These are phyloP conservation scores for Silurus meridionalis DNA, from an alignment of 2,113 vertebrate species.

Conservation along the genomic window DNA sequence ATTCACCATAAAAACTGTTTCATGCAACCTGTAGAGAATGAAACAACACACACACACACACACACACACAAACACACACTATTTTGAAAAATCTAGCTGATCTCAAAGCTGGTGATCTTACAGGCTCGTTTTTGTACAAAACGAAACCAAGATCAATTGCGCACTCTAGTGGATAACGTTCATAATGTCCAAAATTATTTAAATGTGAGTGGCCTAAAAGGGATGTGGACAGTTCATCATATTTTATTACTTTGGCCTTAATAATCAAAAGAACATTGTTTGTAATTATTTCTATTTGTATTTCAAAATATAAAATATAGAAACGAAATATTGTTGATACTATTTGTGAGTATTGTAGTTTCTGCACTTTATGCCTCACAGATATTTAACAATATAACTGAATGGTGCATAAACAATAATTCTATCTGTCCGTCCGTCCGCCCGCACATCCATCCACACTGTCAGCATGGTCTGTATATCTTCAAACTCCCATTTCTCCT, in stretches of 20 bases:
- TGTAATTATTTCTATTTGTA: neutral
- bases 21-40: neutral
- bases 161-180: constrained; percentile 14
- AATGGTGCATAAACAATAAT: neutral
- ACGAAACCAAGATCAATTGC: neutral
- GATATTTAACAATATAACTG: neutral
- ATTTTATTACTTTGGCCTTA: neutral
- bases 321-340: neutral
- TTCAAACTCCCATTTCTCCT: neutral
- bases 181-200: neutral
- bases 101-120: neutral
- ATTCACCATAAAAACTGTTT: neutral
- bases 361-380: neutral
- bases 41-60: constrained; percentile 2
- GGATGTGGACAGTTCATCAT: neutral
- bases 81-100: neutral
- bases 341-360: neutral
- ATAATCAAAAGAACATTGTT: neutral
- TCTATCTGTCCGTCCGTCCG: neutral
- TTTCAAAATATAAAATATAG: neutral
- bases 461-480: too few species aligned
- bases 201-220: neutral
- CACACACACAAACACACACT: neutral
- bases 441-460: too few species aligned
- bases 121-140: neutral